A percentile compares a stretch with the other conserved stretches of the same genome.
phyloP scores from a whole-genome alignment of 2,113 vertebrate genomes.

The Notothenia rossii region DNA sequence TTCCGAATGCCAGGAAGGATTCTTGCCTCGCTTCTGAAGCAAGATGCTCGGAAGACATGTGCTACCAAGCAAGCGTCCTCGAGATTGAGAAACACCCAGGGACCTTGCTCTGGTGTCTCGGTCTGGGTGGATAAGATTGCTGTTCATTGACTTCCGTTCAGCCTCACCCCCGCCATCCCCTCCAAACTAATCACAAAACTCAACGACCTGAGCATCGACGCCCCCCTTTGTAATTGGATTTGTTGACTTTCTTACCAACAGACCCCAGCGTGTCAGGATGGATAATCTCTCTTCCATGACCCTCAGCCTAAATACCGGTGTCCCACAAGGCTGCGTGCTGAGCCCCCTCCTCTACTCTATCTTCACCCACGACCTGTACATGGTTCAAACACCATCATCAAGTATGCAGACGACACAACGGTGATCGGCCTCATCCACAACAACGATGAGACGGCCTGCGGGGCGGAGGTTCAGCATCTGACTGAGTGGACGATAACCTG shows the following conservation, averaged over 20 bases:
- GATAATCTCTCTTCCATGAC: background rate
- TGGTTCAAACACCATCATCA: background rate
- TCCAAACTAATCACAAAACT: background rate
- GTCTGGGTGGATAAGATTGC: too few relatives aligned
- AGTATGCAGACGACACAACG: too few relatives aligned
- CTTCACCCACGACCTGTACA: background rate
- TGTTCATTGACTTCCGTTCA: conserved; percentile 6
- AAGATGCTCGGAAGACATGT: too few relatives aligned
- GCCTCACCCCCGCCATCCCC: background rate
- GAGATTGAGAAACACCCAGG: too few relatives aligned
- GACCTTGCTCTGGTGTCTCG: too few relatives aligned
- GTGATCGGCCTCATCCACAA: too few relatives aligned
- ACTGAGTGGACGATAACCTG: too few relatives aligned
- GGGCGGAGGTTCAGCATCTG: too few relatives aligned
- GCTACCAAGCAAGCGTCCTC: too few relatives aligned
- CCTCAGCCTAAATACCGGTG: background rate
- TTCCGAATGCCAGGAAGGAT: too few relatives aligned
- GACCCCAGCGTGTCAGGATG: background rate
- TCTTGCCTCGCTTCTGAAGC: too few relatives aligned
- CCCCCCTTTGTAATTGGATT: background rate
- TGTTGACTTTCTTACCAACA: background rate
- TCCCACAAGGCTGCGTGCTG: conserved; percentile 1
- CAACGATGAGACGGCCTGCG: too few relatives aligned
- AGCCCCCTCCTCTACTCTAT: background rate
- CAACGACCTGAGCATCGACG: background rate